Percentiles rank a stretch among this genome's conserved stretches.
Evolutionary conservation across 2,113 vertebrate species (phyloP).

Genomic region (Sakesphorus luctuosus): DNA sequence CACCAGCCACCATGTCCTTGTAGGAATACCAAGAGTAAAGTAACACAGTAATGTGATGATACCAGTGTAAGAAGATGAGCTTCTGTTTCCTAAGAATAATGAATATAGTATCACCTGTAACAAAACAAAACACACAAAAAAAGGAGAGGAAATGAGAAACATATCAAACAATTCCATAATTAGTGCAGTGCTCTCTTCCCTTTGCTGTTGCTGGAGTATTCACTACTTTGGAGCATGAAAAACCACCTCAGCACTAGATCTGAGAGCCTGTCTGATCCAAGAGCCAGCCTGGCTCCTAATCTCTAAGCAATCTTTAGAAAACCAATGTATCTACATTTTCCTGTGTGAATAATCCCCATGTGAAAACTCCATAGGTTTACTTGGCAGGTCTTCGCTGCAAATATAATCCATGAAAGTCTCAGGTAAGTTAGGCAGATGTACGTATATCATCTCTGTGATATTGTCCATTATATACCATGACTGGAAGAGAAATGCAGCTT

Average conservation of each 20-base stretch:
- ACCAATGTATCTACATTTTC: neutral
- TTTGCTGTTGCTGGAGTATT: neutral
- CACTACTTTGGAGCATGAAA: neutral
- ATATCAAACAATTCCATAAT: neutral
- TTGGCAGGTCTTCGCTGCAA: neutral
- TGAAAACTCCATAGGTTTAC: neutral
- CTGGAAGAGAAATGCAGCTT: neutral
- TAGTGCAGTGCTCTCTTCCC: neutral
- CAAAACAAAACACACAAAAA: neutral
- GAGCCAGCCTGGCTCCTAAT: neutral
- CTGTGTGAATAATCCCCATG: neutral
- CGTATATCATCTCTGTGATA: accelerated
- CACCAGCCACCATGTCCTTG: conserved; percentile 99
- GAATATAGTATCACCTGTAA: conserved; percentile 96
- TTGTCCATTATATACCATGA: neutral
- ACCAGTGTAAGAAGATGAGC: conserved; percentile 99
- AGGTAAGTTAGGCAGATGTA: neutral
- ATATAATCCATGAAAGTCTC: neutral
- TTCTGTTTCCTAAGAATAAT: conserved; percentile 98
- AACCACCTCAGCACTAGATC: neutral
- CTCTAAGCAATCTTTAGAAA: neutral
- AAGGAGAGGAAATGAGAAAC: conserved; percentile 10
- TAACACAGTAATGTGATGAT: conserved; percentile 98
- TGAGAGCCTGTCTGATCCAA: neutral
- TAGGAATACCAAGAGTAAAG: conserved; percentile 99